These are phyloP conservation scores for Dicaeum eximium DNA, from an alignment of 2,113 vertebrate species.

Conservation along the genomic window DNA sequence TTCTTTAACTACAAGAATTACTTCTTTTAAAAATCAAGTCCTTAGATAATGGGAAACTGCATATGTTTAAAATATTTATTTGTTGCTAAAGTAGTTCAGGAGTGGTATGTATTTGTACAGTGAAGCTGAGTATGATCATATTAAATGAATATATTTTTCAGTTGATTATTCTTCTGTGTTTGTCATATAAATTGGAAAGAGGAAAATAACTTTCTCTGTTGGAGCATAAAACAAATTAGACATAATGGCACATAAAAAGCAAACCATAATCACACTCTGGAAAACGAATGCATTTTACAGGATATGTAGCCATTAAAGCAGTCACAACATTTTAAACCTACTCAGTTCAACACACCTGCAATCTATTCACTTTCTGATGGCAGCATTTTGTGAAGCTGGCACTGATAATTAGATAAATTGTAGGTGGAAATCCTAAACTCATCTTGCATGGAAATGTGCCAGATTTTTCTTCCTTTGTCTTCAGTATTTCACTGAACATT, in stretches of 20 bases:
- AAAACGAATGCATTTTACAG: conserved; percentile 64
- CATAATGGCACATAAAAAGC: conserved; percentile 70
- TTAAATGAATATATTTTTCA: conserved; percentile 63
- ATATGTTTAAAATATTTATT: conserved; percentile 17
- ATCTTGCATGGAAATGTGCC: neutral
- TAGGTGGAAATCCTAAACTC: conserved; percentile 35
- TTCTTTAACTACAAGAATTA: neutral
- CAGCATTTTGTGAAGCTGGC: conserved; percentile 35
- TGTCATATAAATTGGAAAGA: conserved; percentile 66
- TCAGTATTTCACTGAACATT: neutral
- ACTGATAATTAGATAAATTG: conserved; percentile 57
- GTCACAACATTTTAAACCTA: conserved; percentile 66
- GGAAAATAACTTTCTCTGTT: conserved; percentile 72
- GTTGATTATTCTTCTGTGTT: conserved; percentile 65
- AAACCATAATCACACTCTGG: conserved; percentile 66
- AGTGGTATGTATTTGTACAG: conserved; percentile 11
- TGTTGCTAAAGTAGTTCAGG: neutral
- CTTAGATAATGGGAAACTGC: neutral
- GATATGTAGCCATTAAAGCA: conserved; percentile 59
- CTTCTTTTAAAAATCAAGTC: neutral
- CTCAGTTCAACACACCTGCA: neutral
- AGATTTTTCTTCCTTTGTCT: neutral
- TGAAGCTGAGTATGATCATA: conserved; percentile 28
- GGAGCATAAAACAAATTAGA: conserved; percentile 73
- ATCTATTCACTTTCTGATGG: conserved; percentile 30